These are phyloP conservation scores for Euphydryas editha DNA, from an alignment of 2,888 invertebrate species.

Conservation along the genomic window DNA sequence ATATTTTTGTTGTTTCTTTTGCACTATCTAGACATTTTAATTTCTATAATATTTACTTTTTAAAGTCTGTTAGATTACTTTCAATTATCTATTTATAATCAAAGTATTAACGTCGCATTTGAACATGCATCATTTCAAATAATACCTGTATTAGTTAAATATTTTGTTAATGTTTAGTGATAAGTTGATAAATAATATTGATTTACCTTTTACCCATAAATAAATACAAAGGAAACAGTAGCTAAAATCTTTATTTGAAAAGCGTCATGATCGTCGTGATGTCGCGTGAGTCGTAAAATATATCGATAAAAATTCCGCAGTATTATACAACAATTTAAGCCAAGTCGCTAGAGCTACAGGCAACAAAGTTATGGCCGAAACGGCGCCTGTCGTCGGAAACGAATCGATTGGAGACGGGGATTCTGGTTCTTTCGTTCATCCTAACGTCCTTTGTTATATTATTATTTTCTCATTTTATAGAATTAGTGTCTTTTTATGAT, in stretches of 20 bases:
- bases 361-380: background rate
- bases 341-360: background rate
- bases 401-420: slow-evolving; percentile 19
- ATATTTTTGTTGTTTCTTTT: background rate
- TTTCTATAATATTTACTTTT: too few species aligned
- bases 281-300: background rate
- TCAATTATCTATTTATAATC: too few species aligned
- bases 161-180: too few species aligned
- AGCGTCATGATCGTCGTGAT: background rate
- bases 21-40: too few species aligned
- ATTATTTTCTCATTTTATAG: background rate
- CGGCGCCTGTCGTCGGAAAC: slow-evolving; percentile 1
- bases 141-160: too few species aligned
- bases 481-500: background rate
- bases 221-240: too few species aligned
- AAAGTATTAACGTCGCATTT: too few species aligned
- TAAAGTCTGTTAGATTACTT: too few species aligned
- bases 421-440: background rate
- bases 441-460: background rate
- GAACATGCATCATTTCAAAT: too few species aligned
- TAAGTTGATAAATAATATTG: too few species aligned
- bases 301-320: background rate
- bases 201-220: too few species aligned
- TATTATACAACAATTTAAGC: slow-evolving; percentile 4
- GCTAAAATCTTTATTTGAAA: too few species aligned